These are phyloP conservation scores for Aplochiton taeniatus DNA, from an alignment of 2,797 vertebrate species.

Conservation along the genomic window DNA sequence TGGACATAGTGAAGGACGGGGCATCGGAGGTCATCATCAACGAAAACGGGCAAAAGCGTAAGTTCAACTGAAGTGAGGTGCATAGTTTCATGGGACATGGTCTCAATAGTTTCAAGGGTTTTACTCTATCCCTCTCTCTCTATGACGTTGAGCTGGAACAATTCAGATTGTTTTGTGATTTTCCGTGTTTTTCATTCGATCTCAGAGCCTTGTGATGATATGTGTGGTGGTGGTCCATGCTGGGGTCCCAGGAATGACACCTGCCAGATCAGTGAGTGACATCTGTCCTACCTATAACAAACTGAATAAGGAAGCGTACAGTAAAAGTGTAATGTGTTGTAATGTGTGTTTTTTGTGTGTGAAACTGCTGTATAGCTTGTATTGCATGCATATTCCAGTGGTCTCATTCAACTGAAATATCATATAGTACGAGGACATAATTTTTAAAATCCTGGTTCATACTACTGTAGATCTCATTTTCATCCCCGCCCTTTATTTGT, in stretches of 20 bases:
- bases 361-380: no score
- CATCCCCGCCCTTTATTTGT: conserved; percentile 14
- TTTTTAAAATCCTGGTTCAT: no score
- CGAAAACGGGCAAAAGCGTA: conserved; percentile 76
- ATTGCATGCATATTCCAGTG: no score
- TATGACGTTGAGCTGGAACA: no score
- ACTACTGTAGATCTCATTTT: not conserved
- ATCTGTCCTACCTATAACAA: not conserved
- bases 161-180: not conserved
- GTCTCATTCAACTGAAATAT: no score
- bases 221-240: conserved; percentile 77
- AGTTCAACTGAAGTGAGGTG: conserved; percentile 40
- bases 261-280: conserved; percentile 88
- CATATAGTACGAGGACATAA: no score
- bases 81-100: not conserved
- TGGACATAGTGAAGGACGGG: conserved; percentile 86
- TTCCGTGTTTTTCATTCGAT: conserved; percentile 5
- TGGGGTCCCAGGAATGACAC: conserved; percentile 84
- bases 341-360: no score
- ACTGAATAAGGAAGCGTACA: no score
- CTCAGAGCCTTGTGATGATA: conserved; percentile 80
- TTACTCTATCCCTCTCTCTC: no score
- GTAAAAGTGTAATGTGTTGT: no score
- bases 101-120: no score
- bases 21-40: conserved; percentile 67